These are phyloP conservation scores for Uropsilus gracilis DNA, from an alignment of 2,113 vertebrate genomes.

Conservation along the genomic window DNA sequence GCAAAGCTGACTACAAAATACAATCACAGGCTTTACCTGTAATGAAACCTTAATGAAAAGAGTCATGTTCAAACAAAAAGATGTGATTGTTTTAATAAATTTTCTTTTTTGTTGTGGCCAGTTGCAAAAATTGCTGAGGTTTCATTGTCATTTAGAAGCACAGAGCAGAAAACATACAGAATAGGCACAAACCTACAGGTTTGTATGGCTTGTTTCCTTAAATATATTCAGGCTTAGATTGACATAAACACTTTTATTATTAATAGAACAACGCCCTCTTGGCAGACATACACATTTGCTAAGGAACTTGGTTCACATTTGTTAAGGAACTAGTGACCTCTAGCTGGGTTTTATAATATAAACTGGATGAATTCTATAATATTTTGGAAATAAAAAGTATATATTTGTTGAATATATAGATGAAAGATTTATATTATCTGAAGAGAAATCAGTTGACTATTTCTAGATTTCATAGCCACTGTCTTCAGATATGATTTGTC, in stretches of 20 bases:
- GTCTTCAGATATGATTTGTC: conserved; percentile 11
- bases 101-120: neutral
- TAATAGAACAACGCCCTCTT: neutral
- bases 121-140: neutral
- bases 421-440: too few relatives aligned
- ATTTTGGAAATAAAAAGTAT: neutral
- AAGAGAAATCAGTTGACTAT: too few relatives aligned
- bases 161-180: neutral
- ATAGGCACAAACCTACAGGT: neutral
- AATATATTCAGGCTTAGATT: neutral
- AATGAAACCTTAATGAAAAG: neutral
- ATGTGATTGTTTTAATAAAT: conserved; percentile 5
- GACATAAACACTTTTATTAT: neutral
- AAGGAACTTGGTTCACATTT: neutral
- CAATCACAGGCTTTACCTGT: conserved; percentile 6
- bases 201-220: conserved; percentile 24
- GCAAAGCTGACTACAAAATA: neutral
- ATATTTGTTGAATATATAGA: neutral
- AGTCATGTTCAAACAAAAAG: neutral
- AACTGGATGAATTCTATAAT: neutral
- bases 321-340: neutral
- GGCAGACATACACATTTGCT: neutral
- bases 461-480: neutral
- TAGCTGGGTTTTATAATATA: neutral
- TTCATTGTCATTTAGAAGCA: conserved; percentile 39